These are phyloP conservation scores for Adrianichthys oophorus DNA, from an alignment of 2,797 vertebrate genomes.

Conservation along the genomic window DNA sequence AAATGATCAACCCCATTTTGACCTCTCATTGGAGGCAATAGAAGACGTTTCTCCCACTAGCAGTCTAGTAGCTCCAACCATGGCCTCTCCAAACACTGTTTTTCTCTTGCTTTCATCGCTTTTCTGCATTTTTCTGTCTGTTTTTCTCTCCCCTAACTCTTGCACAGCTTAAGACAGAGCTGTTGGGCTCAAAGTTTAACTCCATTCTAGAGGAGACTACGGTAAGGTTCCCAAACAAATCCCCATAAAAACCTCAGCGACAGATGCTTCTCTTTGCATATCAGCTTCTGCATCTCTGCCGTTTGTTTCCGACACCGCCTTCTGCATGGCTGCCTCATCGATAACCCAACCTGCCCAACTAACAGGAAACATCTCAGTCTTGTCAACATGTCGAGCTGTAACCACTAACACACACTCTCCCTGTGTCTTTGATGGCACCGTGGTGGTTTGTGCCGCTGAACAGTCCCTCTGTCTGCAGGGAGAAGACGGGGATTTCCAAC, in stretches of 20 bases:
- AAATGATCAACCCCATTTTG: conserved; percentile 44
- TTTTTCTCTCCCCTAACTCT: conserved; percentile 82
- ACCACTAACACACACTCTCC: conserved; percentile 50
- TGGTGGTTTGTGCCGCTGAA: conserved; percentile 37
- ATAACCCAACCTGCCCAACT: conserved; percentile 58
- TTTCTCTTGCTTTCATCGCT: conserved; percentile 83
- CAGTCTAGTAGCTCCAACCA: conserved; percentile 55
- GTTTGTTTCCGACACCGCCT: conserved; percentile 48
- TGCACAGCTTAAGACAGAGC: conserved; percentile 88
- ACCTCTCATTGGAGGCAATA: conserved; percentile 44
- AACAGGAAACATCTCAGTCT: conserved; percentile 61
- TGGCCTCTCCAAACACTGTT: conserved; percentile 73
- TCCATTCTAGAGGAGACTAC: conserved; percentile 87
- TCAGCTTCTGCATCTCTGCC: conserved; percentile 62
- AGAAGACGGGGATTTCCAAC: conserved; percentile 83
- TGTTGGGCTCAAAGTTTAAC: conserved; percentile 89
- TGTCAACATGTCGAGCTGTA: conserved; percentile 55
- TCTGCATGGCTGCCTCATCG: conserved; percentile 60
- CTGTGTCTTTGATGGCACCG: conserved; percentile 13
- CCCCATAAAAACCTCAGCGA: conserved; percentile 58
- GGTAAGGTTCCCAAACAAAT: conserved; percentile 79
- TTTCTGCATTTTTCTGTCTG: conserved; percentile 82
- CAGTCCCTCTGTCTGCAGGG: conserved; percentile 65
- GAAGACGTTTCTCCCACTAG: conserved; percentile 49
- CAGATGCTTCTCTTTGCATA: conserved; percentile 63